A percentile compares a stretch with the other conserved stretches of the same genome.
These are phyloP conservation scores for Aplocera efformata DNA, from an alignment of 2,888 invertebrate species.

Conservation along the genomic window DNA sequence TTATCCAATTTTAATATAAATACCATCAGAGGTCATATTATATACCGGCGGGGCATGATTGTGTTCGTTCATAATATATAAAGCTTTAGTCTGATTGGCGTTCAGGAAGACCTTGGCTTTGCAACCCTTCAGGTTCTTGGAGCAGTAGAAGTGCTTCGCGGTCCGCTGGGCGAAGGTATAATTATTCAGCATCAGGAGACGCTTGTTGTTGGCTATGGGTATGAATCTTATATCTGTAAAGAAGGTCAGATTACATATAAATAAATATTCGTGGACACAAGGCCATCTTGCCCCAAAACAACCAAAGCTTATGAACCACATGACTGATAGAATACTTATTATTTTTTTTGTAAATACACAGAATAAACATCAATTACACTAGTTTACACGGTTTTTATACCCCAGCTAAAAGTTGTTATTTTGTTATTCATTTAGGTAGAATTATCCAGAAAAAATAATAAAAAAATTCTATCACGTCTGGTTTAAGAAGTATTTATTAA, in stretches of 20 bases:
- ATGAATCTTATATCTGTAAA: not conserved
- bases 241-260: not conserved
- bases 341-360: too few species aligned
- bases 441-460: too few species aligned
- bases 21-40: not conserved
- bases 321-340: too few species aligned
- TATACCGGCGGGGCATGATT: not conserved
- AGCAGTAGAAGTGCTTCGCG: conserved; percentile 25
- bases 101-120: conserved; percentile 12
- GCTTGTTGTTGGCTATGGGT: not conserved
- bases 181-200: not conserved
- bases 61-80: not conserved
- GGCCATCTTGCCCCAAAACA: too few species aligned
- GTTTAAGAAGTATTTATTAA: too few species aligned
- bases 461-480: too few species aligned
- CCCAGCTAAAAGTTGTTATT: too few species aligned
- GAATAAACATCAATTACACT: too few species aligned
- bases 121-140: conserved; percentile 17
- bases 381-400: too few species aligned
- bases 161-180: not conserved
- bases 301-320: too few species aligned
- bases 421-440: too few species aligned
- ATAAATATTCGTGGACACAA: too few species aligned
- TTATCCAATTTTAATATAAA: not conserved
- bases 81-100: not conserved